Percentiles rank a stretch among this genome's conserved stretches.
Conservation (phyloP, 2,797 vertebrate species). For the Sarcophilus harrisii region DNA sequence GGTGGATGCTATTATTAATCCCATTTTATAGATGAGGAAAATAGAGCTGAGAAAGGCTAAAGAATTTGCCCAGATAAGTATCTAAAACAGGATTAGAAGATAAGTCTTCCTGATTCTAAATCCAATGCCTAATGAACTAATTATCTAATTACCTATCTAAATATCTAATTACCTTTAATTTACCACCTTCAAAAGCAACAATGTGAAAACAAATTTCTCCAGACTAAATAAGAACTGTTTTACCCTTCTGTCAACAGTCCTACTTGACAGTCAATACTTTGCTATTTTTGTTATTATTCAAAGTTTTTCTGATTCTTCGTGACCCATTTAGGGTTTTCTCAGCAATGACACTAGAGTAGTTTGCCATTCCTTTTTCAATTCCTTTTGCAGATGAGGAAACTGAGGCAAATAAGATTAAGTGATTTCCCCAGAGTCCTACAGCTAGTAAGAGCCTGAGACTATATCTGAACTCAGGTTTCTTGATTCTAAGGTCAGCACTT, state of each 20-base stretch:
- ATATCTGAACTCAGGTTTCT: not conserved
- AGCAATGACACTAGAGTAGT: too few species aligned
- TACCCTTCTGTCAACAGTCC: not conserved
- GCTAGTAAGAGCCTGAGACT: not conserved
- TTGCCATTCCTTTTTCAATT: too few species aligned
- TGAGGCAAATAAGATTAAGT: not conserved
- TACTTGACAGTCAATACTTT: not conserved
- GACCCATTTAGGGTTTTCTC: not conserved
- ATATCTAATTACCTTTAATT: not conserved
- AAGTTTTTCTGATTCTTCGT: not conserved
- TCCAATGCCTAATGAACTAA: not conserved
- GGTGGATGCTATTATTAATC: not conserved
- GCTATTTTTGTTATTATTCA: not conserved
- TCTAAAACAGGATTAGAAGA: not conserved
- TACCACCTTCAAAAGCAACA: not conserved
- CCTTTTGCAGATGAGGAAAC: not conserved
- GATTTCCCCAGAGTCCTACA: not conserved
- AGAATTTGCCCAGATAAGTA: not conserved
- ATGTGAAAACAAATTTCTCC: not conserved
- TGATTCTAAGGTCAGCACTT: not conserved
- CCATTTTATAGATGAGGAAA: not conserved
- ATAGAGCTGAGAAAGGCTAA: not conserved
- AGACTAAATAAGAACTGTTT: not conserved
- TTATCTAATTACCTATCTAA: too few species aligned
- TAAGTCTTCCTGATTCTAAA: not conserved